phyloP scores from a whole-genome alignment of 2,888 invertebrate genomes.

The Thysanoteuthis rhombus region DNA sequence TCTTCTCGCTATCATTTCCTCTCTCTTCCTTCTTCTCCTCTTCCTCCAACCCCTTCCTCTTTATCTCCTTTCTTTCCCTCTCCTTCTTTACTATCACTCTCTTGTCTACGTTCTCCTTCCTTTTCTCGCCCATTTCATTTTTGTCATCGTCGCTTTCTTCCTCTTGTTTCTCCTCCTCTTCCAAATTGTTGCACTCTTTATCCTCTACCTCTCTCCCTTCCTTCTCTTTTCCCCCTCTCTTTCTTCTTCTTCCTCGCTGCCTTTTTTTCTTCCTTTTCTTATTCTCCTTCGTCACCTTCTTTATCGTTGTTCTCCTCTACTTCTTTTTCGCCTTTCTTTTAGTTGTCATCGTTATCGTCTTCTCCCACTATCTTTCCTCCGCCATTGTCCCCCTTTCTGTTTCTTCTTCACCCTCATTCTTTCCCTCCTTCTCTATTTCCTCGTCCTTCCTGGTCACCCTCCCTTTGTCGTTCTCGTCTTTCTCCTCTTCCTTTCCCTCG shows the following conservation, averaged over 20 bases:
- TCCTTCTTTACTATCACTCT: too few relatives aligned
- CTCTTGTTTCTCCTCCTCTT: conserved; percentile 12
- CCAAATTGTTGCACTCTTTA: neutral
- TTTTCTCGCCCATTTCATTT: neutral
- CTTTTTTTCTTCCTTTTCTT: conserved; percentile 14
- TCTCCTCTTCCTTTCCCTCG: neutral
- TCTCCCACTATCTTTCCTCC: conserved; percentile 37
- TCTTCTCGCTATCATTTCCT: too few relatives aligned
- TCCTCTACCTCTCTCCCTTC: neutral
- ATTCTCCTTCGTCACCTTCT: conserved; percentile 34
- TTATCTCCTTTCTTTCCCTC: too few relatives aligned
- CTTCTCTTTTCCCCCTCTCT: conserved; percentile 32
- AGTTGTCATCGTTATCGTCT: neutral
- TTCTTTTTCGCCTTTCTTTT: conserved; percentile 35
- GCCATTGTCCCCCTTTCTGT: conserved; percentile 34
- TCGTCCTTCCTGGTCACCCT: conserved; percentile 20
- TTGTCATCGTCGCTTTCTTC: neutral
- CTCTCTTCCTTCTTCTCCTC: too few relatives aligned
- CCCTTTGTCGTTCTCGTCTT: neutral
- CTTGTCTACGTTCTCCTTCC: too few relatives aligned
- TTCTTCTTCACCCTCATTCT: conserved; percentile 18
- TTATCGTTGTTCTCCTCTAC: conserved; percentile 37
- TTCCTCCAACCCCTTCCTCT: too few relatives aligned
- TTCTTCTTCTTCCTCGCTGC: neutral
- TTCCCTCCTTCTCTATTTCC: conserved; percentile 29